These are phyloP conservation scores for Noctua pronuba DNA, from an alignment of 2,888 invertebrate genomes.

Conservation along the genomic window DNA sequence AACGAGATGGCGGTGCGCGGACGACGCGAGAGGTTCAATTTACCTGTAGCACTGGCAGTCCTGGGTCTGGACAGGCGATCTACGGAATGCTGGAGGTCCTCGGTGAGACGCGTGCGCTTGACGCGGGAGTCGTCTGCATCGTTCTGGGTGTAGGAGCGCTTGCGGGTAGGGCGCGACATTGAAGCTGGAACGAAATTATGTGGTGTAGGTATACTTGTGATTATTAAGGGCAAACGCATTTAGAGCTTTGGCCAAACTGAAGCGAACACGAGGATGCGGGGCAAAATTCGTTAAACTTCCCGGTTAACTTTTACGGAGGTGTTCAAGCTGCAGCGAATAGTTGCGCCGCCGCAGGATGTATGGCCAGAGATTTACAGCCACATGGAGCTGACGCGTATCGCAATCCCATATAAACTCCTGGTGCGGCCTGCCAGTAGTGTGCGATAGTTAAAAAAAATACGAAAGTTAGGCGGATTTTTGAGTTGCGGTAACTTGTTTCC, in stretches of 20 bases:
- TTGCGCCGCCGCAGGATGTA: background rate
- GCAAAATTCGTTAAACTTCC: background rate
- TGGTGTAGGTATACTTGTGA: background rate
- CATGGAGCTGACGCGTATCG: background rate
- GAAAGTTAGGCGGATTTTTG: background rate
- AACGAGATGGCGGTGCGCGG: background rate
- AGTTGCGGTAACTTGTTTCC: too few relatives aligned
- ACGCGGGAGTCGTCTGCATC: conserved; percentile 75
- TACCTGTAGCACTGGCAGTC: conserved; percentile 79
- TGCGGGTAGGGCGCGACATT: conserved; percentile 73
- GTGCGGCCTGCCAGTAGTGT: background rate
- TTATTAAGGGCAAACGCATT: background rate
- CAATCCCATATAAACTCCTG: background rate
- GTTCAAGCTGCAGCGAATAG: background rate
- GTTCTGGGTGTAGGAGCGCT: conserved; percentile 83
- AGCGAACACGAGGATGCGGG: background rate
- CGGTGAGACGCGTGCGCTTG: conserved; percentile 79
- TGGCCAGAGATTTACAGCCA: background rate
- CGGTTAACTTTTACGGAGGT: background rate
- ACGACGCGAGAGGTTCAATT: background rate
- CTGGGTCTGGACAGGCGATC: conserved; percentile 82
- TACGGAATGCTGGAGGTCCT: conserved; percentile 77
- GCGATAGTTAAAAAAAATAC: background rate
- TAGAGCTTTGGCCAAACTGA: background rate
- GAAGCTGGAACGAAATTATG: conserved; percentile 59